Evolutionary conservation across 2,797 vertebrate species (phyloP).

Genomic region (Otolemur crassicaudatus): DNA sequence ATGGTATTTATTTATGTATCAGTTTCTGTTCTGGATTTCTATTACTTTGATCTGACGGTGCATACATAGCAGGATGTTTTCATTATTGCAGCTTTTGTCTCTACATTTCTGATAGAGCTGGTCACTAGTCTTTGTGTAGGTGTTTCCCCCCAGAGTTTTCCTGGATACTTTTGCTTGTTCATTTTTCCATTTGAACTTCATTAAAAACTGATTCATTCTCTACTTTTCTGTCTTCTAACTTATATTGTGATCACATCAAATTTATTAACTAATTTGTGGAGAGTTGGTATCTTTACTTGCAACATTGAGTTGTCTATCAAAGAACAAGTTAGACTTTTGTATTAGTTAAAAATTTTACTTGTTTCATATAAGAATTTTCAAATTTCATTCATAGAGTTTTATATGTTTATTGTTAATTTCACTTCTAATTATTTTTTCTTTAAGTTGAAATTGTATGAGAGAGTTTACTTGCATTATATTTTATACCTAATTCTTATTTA

Average conservation of each 20-base stretch:
- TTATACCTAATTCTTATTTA: not conserved
- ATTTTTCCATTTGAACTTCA: not conserved
- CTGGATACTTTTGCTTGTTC: not conserved
- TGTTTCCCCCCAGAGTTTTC: not conserved
- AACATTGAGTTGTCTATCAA: not conserved
- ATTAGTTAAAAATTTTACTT: not conserved
- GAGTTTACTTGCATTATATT: not conserved
- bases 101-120: not conserved
- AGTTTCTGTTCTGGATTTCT: not conserved
- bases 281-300: not conserved
- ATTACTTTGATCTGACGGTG: not conserved
- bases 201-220: not conserved
- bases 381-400: constrained; percentile 4
- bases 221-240: not conserved
- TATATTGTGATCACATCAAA: not conserved
- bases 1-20: not conserved
- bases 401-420: not conserved
- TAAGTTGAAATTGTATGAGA: not conserved
- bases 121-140: not conserved
- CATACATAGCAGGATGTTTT: not conserved
- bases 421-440: not conserved
- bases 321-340: not conserved
- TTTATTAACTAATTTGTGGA: not conserved
- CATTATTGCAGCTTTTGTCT: not conserved
- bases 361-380: not conserved